Conservation (phyloP, 2,797 vertebrate species). For the Danio jaintianensis region DNA sequence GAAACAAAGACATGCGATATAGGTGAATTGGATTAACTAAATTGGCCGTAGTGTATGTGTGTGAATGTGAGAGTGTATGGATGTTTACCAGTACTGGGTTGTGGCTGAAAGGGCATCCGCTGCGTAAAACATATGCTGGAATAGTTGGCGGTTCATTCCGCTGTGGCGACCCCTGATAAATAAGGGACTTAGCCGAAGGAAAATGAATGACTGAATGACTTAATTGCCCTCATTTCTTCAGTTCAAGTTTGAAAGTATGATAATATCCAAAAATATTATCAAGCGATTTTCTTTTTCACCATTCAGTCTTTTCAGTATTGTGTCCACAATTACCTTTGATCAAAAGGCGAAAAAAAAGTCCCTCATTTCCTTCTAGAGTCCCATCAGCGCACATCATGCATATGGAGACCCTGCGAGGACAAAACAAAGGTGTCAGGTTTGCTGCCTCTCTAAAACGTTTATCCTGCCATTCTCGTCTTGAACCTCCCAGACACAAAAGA, state of each 20-base stretch:
- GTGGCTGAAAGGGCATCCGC: too few relatives aligned
- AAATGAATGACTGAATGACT: too few relatives aligned
- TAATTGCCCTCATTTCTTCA: too few relatives aligned
- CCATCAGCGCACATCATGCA: slow-evolving; percentile 46
- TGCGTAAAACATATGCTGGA: too few relatives aligned
- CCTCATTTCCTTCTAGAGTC: slow-evolving; percentile 31
- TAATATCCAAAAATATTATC: background rate
- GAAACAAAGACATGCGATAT: too few relatives aligned
- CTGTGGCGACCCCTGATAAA: too few relatives aligned
- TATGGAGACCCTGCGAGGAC: slow-evolving; percentile 45
- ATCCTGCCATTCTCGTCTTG: slow-evolving; percentile 52
- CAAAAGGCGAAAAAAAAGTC: slow-evolving; percentile 29
- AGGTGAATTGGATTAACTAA: too few relatives aligned
- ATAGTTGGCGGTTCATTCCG: too few relatives aligned
- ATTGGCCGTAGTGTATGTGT: too few relatives aligned
- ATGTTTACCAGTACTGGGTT: too few relatives aligned
- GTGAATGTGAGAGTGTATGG: too few relatives aligned
- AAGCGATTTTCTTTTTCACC: background rate
- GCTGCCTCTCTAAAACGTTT: slow-evolving; percentile 58
- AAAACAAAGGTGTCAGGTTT: slow-evolving; percentile 49
- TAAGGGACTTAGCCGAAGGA: too few relatives aligned
- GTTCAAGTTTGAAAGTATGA: background rate
- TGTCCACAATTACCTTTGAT: slow-evolving; percentile 10
- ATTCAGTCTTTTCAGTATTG: background rate
- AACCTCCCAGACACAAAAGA: slow-evolving; percentile 64